These are phyloP conservation scores for Rhagoletis pomonella DNA, from an alignment of 1,140 invertebrate genomes.

Conservation along the genomic window DNA sequence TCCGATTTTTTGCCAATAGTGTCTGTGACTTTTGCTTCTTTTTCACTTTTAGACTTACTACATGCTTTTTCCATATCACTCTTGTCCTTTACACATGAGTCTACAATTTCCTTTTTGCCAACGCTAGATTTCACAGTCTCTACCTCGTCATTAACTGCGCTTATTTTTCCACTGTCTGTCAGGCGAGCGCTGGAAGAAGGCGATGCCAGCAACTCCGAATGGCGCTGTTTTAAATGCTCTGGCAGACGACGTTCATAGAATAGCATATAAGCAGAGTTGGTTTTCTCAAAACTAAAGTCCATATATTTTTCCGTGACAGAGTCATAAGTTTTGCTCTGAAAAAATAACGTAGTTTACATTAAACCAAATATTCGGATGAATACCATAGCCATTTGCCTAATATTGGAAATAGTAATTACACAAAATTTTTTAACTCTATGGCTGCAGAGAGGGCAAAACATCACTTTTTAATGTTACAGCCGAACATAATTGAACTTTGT, in stretches of 20 bases:
- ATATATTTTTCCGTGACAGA: conserved; percentile 97
- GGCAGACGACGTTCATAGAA: conserved; percentile 87
- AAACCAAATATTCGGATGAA: no score
- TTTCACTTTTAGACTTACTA: neutral
- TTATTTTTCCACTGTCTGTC: conserved; percentile 51
- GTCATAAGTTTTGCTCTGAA: conserved; percentile 95
- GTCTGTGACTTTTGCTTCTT: neutral
- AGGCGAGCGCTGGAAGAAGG: conserved; percentile 51
- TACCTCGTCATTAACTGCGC: neutral
- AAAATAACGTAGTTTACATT: neutral
- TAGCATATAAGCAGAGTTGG: conserved; percentile 97
- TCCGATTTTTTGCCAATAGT: conserved; percentile 62
- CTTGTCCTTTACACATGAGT: conserved; percentile 38
- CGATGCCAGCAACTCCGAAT: conserved; percentile 66
- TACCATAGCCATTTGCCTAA: no score
- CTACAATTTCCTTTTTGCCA: conserved; percentile 12
- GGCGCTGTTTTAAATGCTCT: conserved; percentile 68
- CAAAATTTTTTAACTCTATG: no score
- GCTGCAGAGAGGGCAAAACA: no score
- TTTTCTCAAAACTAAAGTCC: conserved; percentile 98
- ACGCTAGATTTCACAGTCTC: conserved; percentile 51
- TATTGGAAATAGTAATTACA: no score
- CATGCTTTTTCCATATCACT: neutral
- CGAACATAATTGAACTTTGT: no score
- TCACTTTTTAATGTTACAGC: no score